Conservation (phyloP, 2,797 vertebrate species). For the Psittacula echo region DNA sequence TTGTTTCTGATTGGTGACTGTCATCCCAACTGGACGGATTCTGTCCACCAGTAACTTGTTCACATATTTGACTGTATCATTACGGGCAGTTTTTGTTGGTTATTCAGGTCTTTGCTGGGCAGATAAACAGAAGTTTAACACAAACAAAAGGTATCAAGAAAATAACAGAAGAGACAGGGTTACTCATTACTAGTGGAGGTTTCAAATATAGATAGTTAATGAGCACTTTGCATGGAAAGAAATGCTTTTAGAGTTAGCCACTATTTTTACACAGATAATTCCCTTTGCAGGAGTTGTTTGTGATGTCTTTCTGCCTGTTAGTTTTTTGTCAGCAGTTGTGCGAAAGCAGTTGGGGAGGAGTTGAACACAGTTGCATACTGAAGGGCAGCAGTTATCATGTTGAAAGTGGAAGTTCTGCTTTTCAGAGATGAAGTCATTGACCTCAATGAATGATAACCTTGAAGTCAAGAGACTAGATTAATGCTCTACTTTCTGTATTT, state of each 20-base stretch:
- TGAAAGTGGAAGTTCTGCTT: slow-evolving; percentile 55
- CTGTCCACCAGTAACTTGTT: background rate
- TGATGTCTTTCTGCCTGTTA: background rate
- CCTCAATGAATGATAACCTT: slow-evolving; percentile 71
- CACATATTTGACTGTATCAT: background rate
- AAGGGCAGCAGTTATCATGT: background rate
- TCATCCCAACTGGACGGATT: background rate
- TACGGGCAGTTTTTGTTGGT: background rate
- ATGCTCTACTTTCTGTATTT: slow-evolving; percentile 62
- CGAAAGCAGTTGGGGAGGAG: background rate
- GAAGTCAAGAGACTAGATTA: slow-evolving; percentile 70
- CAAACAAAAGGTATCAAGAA: background rate
- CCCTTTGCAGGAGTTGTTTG: background rate
- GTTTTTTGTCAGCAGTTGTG: background rate
- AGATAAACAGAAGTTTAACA: background rate
- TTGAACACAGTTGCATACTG: background rate
- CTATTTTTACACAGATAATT: background rate
- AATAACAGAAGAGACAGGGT: background rate
- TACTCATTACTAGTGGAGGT: background rate
- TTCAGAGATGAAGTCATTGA: slow-evolving; percentile 62
- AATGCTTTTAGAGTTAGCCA: background rate
- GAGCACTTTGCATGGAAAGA: background rate
- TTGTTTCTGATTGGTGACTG: background rate
- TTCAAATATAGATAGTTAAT: background rate
- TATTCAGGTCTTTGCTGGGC: background rate